Base-by-base conservation (phyloP, 1,140 invertebrate genomes). In the Stegodyphus dumicola region DNA sequence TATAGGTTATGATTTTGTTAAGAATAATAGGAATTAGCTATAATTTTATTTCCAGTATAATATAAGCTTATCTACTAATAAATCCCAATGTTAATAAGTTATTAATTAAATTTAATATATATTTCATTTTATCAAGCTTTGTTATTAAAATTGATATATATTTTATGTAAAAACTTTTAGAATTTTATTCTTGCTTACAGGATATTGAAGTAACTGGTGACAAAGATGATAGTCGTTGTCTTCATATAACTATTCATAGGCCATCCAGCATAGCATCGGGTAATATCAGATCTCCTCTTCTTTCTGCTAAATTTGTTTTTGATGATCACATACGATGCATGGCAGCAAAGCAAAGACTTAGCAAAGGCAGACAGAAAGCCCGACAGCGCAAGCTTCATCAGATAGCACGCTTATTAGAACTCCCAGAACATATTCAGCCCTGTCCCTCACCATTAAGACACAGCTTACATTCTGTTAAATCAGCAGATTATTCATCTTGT, bases 321-420 rank as follows among this genome's bases (percentile, higher is more conserved):
- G 98, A 99, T 90, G 98, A 99, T 92, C 97, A 99, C 90, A 99
- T 99, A 86, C 93, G 98, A 11, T 92, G 92, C 87, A 92, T 93
- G 92, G 93, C 92, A 13, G 93, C 93, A n/a, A 93, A 92, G 80
- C 92, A 93, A 86, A 95, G 95, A 87, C 90, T 95, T 80, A 93
- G 93, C 15, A 95, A 95, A 91, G 98, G 98, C 67, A 93, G 97
- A 51, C 94, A 96, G 86, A 98, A 97, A 91, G 97, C 97, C n/a
- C 93, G 97, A 4, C 96, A 97, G 89, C 95, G 96, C 89, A 98
- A 98, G 90, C 96, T 99, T 94, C 94, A 95, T 89, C 95, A 98
- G 90, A 99, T 99, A 79, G 97, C 96, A 7, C 93, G 94, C 70
- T 91, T 99, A 10, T 91, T 99, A 7, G 97, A 99, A 89, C 95